Percentiles rank a stretch among this genome's conserved stretches.
Evolutionary conservation across 2,797 vertebrate genomes (phyloP).

Genomic region (Nannoperca obscura): DNA sequence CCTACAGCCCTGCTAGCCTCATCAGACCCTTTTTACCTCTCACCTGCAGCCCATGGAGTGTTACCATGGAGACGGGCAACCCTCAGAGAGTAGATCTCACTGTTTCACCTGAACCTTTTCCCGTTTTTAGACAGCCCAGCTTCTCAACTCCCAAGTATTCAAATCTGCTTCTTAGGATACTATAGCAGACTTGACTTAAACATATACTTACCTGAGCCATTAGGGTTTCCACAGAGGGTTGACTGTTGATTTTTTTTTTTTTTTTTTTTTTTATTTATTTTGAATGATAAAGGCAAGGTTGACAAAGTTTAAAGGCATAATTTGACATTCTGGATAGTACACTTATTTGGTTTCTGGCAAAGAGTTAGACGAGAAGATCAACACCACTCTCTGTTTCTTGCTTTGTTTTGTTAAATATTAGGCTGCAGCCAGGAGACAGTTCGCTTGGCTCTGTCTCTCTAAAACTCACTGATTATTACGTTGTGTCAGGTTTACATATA

Average conservation of each 20-base stretch:
- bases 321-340: constrained; percentile 21
- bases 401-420: neutral
- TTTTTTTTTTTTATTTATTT: neutral
- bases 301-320: neutral
- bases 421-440: neutral
- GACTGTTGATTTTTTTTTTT: constrained; percentile 77
- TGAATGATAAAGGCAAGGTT: too few relatives aligned
- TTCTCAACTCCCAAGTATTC: constrained; percentile 31
- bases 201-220: constrained; percentile 2
- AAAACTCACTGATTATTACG: neutral
- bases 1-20: constrained; percentile 82
- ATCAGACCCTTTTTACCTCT: constrained; percentile 73
- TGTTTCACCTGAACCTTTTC: constrained; percentile 56
- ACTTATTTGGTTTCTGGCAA: constrained; percentile 28
- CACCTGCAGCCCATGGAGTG: constrained; percentile 87
- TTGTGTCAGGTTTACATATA: constrained; percentile 12
- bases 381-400: neutral
- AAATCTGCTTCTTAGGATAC: constrained; percentile 23
- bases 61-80: constrained; percentile 94
- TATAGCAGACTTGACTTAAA: constrained; percentile 21
- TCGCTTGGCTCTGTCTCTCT: neutral
- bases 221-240: constrained; percentile 84
- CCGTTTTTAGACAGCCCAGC: constrained; percentile 34
- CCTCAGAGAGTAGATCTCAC: constrained; percentile 72
- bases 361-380: constrained; percentile 18